Evolutionary conservation across 2,797 vertebrate genomes (phyloP), one percentile per base, ranked within the genome.

Genomic region (Danio jaintianensis): DNA sequence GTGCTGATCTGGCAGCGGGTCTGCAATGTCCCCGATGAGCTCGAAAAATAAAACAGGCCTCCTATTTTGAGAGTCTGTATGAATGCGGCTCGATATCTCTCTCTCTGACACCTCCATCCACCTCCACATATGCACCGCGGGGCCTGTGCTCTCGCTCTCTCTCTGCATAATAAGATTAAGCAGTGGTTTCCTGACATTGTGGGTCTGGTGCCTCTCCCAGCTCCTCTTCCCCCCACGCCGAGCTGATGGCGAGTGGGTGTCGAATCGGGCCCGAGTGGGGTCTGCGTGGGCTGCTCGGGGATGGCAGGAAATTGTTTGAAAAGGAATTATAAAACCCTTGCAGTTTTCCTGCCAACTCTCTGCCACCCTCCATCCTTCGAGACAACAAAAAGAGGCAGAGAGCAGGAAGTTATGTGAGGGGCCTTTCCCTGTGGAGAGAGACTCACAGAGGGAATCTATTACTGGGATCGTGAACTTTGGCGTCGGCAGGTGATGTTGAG

Each of bases 81-180:
- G 55, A 78, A 78, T 78, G 64, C 58, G 45, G 78, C 50, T 72
- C 69, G 1, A 78, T 61, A 78, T 59, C 6, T 78, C 67, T 78
- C 73, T 58, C 70, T 69, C 56, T 40, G 63, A 84, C 80, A 79
- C 66, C 70, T 67, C 73, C 70, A 47, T 75, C 83, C 81, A 78
- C 78, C 78, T 79, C 64, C 75, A 72, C 43, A 76, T 77, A 80
- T 82, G 74, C 50, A 53, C 68, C 53, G 74, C 77, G 22, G 50
- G 66, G 77, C 66, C 77, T 7, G 16, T 53, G 59, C 75, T 75
- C 50, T 72, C 73, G 55, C 62, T 85, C 86, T 82, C 81, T 81
- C 45, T 83, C 75, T 86, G 88, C 86, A 87, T 90, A 83, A 86
- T 84, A 73, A 75, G 83, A 84, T 86, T 84, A 86, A 84, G 81